phyloP scores from a whole-genome alignment of 2,113 vertebrate species.

The Zapus hudsonius region DNA sequence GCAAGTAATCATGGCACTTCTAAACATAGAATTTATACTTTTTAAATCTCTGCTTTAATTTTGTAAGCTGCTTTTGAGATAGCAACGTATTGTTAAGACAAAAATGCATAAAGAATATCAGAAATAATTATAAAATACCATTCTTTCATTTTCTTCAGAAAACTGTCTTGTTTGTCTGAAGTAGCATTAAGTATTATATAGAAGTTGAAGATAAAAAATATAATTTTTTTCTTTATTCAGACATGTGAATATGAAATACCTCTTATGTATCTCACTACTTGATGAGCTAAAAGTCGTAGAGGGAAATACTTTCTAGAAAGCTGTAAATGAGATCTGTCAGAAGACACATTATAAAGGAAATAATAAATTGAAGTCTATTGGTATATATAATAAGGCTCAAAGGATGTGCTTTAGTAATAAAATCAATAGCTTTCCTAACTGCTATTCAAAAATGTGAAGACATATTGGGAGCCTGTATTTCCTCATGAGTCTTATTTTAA shows the following conservation, averaged over 20 bases:
- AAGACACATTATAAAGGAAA: not conserved
- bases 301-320: not conserved
- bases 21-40: not conserved
- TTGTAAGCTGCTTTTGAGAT: not conserved
- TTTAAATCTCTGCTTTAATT: not conserved
- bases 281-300: not conserved
- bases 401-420: not conserved
- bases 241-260: slow-evolving; percentile 8
- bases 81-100: not conserved
- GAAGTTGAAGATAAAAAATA: slow-evolving; percentile 25
- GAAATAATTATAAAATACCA: not conserved
- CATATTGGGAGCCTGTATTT: not conserved
- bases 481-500: not conserved
- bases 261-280: slow-evolving; percentile 22
- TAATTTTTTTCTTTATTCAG: slow-evolving; percentile 44
- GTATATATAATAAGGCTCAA: not conserved
- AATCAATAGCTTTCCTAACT: not conserved
- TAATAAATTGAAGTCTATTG: not conserved
- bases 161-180: not conserved
- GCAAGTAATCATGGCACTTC: not conserved
- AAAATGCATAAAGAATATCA: not conserved
- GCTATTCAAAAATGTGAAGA: not conserved
- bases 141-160: slow-evolving; percentile 30
- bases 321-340: not conserved
- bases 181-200: not conserved